Conservation (phyloP, 2,888 invertebrate genomes). For the Ormyrus labotus region DNA sequence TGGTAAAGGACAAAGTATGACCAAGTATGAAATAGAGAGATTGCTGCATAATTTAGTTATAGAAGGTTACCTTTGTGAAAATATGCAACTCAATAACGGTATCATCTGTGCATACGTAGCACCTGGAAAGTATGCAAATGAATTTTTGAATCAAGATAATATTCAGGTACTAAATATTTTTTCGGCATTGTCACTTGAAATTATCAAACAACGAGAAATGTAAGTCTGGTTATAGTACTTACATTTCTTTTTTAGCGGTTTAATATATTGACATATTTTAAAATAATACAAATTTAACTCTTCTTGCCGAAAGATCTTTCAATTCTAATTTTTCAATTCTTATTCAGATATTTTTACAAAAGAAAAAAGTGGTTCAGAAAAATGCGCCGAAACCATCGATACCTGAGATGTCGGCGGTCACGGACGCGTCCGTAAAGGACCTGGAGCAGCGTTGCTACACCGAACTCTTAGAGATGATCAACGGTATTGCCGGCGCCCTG, state of each 20-base stretch:
- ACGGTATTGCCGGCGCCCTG: slow-evolving; percentile 77
- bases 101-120: slow-evolving; percentile 90
- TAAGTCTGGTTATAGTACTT: no score
- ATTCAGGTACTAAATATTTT: slow-evolving; percentile 71
- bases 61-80: slow-evolving; percentile 86
- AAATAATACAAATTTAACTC: no score
- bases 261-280: no score
- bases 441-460: slow-evolving; percentile 79
- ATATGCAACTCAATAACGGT: slow-evolving; percentile 85
- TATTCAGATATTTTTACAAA: slow-evolving; percentile 40
- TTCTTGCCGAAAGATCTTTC: neutral
- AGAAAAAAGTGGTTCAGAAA: slow-evolving; percentile 4
- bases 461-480: slow-evolving; percentile 77
- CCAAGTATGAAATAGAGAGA: slow-evolving; percentile 86
- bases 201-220: no score
- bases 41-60: slow-evolving; percentile 89
- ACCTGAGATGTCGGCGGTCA: slow-evolving; percentile 9
- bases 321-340: neutral
- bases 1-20: slow-evolving; percentile 82
- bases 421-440: slow-evolving; percentile 59
- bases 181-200: no score
- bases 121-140: slow-evolving; percentile 83
- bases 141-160: slow-evolving; percentile 75
- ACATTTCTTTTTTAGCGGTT: no score
- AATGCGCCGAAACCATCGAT: neutral